A percentile compares a stretch with the other conserved stretches of the same genome.
These are phyloP conservation scores for Abramis brama DNA, from an alignment of 2,113 vertebrate genomes.

Conservation along the genomic window DNA sequence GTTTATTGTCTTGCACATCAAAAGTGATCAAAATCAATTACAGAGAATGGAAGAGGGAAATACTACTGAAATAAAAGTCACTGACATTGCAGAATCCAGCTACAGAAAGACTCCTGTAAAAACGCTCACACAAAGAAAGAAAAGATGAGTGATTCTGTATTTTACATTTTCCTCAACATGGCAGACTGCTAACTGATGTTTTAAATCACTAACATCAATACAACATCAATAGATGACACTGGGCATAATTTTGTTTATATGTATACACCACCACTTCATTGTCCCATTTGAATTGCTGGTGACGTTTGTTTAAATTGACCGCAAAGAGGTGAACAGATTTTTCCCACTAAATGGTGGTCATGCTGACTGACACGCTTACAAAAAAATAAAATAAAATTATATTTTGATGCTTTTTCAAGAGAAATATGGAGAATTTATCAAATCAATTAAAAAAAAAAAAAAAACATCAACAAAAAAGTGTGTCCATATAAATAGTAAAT, in stretches of 20 bases:
- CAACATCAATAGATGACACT: conserved; percentile 5
- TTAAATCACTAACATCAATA: conserved; percentile 11
- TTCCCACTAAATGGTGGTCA: conserved; percentile 45
- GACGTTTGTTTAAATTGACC: not conserved
- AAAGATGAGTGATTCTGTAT: conserved; percentile 5
- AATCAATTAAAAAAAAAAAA: not conserved
- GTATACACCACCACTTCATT: conserved; percentile 19
- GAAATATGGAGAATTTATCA: not conserved
- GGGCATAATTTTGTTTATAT: not conserved
- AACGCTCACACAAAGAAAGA: conserved; percentile 2
- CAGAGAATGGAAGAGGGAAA: conserved; percentile 60
- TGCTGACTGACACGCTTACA: conserved; percentile 22
- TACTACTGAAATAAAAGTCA: conserved; percentile 27
- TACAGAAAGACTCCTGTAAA: conserved; percentile 27
- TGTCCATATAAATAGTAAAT: not conserved
- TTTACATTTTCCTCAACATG: not conserved
- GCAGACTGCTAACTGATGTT: conserved; percentile 8
- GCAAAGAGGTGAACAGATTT: conserved; percentile 1
- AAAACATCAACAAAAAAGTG: not conserved
- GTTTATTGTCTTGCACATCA: conserved; percentile 74
- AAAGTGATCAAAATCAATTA: conserved; percentile 77
- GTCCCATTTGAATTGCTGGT: conserved; percentile 7
- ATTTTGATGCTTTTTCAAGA: not conserved
- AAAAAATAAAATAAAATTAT: too few species aligned
- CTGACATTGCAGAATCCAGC: conserved; percentile 3